These are phyloP conservation scores for Corynorhinus townsendii DNA, from an alignment of 2,113 vertebrate species.

Conservation along the genomic window DNA sequence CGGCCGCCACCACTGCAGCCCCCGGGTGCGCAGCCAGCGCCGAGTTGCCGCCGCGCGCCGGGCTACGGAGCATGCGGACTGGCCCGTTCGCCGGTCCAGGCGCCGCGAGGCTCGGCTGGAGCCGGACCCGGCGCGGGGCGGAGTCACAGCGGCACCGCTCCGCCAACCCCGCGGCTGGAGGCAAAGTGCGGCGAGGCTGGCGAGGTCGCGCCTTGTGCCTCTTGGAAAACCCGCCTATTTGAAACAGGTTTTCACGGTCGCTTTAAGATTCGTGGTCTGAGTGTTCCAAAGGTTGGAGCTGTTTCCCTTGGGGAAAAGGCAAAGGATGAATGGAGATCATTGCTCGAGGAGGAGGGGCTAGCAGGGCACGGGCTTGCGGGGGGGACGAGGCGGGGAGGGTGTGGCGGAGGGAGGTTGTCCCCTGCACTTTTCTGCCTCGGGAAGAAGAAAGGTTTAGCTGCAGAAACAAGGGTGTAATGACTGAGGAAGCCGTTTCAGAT, in stretches of 20 bases:
- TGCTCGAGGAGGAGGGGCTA: neutral
- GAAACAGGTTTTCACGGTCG: neutral
- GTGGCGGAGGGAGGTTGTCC: neutral
- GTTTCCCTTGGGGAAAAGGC: neutral
- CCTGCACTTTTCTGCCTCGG: neutral
- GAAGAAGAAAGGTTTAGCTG: neutral
- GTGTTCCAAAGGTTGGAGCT: neutral
- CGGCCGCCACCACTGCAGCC: neutral
- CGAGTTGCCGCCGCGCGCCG: neutral
- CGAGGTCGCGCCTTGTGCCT: neutral
- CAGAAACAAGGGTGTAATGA: neutral
- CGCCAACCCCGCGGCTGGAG: neutral
- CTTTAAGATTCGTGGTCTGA: too few relatives aligned
- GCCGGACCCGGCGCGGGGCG: neutral
- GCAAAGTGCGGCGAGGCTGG: accelerated
- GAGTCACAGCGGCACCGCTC: neutral
- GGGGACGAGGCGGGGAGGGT: neutral
- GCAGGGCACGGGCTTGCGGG: neutral
- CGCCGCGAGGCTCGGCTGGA: neutral
- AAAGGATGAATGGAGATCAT: neutral
- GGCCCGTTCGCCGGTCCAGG: neutral
- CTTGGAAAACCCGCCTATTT: neutral
- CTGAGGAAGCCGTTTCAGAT: neutral
- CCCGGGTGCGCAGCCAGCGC: neutral
- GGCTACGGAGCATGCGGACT: neutral